Conservation (phyloP, 23 tunicate genomes). For the Ascidia mentula region DNA sequence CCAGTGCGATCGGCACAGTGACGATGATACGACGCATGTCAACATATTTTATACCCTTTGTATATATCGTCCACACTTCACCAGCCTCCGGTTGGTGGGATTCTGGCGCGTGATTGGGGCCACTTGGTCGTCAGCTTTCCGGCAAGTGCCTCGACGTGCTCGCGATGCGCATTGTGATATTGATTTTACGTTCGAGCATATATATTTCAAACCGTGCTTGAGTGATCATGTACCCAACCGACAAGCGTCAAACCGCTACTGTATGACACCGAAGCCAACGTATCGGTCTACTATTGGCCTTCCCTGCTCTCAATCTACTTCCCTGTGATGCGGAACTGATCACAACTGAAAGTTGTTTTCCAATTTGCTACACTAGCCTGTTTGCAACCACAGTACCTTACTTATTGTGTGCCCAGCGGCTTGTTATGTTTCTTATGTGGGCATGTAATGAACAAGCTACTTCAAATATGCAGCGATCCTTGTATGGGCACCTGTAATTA, state of each 20-base stretch:
- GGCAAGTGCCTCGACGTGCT: not conserved
- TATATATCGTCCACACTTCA: not conserved
- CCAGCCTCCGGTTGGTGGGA: not conserved
- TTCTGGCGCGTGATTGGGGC: not conserved
- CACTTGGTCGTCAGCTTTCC: not conserved
- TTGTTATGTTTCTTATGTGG: not conserved
- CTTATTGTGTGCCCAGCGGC: not conserved
- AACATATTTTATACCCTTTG: not conserved
- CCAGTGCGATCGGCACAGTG: not conserved
- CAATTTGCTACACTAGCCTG: not conserved
- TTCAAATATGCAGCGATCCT: not conserved
- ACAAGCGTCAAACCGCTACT: not conserved
- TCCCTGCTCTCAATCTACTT: not conserved
- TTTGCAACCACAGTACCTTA: not conserved
- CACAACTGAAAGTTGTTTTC: not conserved
- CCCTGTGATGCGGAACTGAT: not conserved
- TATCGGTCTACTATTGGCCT: not conserved
- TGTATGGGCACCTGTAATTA: not conserved
- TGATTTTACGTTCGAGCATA: not conserved
- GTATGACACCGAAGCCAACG: not conserved
- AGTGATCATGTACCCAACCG: too few species aligned
- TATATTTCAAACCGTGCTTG: constrained; percentile 1
- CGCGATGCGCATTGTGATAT: not conserved
- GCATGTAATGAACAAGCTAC: not conserved
- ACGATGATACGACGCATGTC: not conserved